Evolutionary conservation across 1,140 invertebrate species (phyloP).

Genomic region (Halictus rubicundus): DNA sequence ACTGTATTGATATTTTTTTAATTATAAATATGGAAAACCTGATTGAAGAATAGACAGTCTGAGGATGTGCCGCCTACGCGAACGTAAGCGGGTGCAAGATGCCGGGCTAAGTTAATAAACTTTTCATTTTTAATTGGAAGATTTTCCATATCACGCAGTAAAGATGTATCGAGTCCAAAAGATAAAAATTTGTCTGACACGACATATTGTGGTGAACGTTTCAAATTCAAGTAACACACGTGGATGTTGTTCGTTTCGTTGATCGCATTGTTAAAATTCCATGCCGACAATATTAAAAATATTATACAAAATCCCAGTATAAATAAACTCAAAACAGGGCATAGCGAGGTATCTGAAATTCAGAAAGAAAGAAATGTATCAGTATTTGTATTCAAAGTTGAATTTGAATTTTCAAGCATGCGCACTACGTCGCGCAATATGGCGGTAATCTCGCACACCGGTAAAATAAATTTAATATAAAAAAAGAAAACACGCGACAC

Average conservation of each 20-base stretch:
- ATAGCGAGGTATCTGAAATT: conserved; percentile 28
- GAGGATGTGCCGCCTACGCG: conserved; percentile 85
- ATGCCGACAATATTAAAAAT: conserved; percentile 41
- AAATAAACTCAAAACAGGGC: background rate
- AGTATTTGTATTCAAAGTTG: background rate
- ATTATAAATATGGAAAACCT: conserved; percentile 53
- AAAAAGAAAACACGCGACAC: background rate
- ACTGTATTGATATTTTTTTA: conserved; percentile 1
- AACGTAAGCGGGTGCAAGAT: conserved; percentile 83
- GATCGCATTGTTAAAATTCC: conserved; percentile 15
- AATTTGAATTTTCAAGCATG: background rate
- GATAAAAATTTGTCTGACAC: conserved; percentile 76
- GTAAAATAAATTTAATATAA: background rate
- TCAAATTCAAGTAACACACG: conserved; percentile 38
- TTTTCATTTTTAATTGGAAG: conserved; percentile 72
- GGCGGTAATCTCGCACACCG: background rate
- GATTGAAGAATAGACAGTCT: conserved; percentile 83
- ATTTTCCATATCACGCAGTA: conserved; percentile 67
- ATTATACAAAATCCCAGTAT: conserved; percentile 17
- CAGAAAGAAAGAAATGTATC: background rate
- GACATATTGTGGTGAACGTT: conserved; percentile 44
- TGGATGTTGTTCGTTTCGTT: background rate
- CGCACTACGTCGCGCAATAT: background rate
- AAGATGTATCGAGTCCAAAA: conserved; percentile 75
- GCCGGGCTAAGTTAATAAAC: conserved; percentile 81